Conservation (phyloP, 1,140 invertebrate genomes). For the Drosophila nebulosa region DNA sequence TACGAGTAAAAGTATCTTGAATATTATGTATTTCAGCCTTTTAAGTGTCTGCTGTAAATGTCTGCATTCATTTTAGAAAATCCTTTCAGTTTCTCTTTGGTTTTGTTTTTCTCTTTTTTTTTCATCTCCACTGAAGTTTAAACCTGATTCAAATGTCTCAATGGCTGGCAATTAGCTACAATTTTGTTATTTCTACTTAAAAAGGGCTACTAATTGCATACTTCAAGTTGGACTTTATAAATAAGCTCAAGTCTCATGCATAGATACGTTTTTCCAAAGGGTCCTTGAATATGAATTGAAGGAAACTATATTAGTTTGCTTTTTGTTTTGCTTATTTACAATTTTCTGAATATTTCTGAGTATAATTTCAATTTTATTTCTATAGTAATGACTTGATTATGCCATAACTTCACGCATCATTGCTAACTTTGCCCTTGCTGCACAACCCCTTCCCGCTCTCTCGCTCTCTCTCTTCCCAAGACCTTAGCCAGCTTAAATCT, state of each 20-base stretch:
- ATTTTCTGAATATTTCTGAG: not conserved
- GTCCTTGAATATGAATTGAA: not conserved
- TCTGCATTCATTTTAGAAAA: conserved; percentile 8
- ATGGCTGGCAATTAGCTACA: conserved; percentile 70
- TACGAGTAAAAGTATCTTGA: conserved; percentile 40
- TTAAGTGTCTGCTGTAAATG: conserved; percentile 18
- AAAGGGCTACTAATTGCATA: conserved; percentile 65
- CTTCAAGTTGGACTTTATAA: conserved; percentile 40
- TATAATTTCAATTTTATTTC: not conserved
- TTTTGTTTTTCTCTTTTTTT: no score
- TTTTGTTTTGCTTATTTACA: not conserved
- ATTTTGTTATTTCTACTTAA: conserved; percentile 39
- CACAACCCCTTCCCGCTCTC: not conserved
- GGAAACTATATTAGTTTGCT: not conserved
- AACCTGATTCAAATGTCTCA: conserved; percentile 49
- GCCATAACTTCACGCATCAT: conserved; percentile 3
- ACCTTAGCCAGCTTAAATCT: not conserved
- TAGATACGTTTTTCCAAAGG: not conserved
- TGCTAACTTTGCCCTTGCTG: not conserved
- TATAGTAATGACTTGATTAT: not conserved
- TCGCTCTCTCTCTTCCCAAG: not conserved
- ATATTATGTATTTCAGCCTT: conserved; percentile 52
- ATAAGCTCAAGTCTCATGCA: conserved; percentile 34
- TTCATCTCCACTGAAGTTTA: conserved; percentile 33
- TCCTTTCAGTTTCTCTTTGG: conserved; percentile 15